Conservation (phyloP, 2,888 invertebrate genomes). For the Azorinus chamasolen region DNA sequence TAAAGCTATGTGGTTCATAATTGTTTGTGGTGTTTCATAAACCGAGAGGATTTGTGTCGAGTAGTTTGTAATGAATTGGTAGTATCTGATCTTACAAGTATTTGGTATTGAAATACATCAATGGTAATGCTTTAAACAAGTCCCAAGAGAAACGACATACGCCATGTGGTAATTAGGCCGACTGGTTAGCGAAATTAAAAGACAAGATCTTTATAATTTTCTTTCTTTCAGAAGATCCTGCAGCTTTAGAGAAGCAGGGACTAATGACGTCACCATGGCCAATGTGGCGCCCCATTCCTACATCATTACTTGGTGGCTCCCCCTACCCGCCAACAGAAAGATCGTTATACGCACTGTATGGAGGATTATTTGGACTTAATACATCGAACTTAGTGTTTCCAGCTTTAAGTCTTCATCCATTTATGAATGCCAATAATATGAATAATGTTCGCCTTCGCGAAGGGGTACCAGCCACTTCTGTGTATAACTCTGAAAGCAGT, state of each 20-base stretch:
- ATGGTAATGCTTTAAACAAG: too few relatives aligned
- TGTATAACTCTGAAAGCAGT: conserved; percentile 50
- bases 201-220: neutral
- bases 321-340: conserved; percentile 68
- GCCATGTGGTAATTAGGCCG: too few relatives aligned
- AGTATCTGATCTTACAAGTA: too few relatives aligned
- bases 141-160: too few relatives aligned
- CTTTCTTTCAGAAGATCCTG: conserved; percentile 72
- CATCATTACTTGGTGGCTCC: conserved; percentile 66
- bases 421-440: conserved; percentile 65
- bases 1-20: too few relatives aligned
- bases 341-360: conserved; percentile 75
- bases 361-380: conserved; percentile 75
- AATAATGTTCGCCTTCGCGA: conserved; percentile 67
- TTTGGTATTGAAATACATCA: too few relatives aligned
- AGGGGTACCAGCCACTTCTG: conserved; percentile 57
- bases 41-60: too few relatives aligned
- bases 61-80: too few relatives aligned
- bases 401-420: conserved; percentile 69
- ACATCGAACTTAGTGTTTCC: conserved; percentile 74
- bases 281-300: conserved; percentile 77
- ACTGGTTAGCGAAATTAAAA: too few relatives aligned
- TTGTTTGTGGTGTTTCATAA: too few relatives aligned
- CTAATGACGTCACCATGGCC: conserved; percentile 71
- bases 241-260: conserved; percentile 72